Percentiles rank a stretch among this genome's conserved stretches.
These are phyloP conservation scores for Tetramorium bicarinatum DNA, from an alignment of 2,888 invertebrate species.

Conservation along the genomic window DNA sequence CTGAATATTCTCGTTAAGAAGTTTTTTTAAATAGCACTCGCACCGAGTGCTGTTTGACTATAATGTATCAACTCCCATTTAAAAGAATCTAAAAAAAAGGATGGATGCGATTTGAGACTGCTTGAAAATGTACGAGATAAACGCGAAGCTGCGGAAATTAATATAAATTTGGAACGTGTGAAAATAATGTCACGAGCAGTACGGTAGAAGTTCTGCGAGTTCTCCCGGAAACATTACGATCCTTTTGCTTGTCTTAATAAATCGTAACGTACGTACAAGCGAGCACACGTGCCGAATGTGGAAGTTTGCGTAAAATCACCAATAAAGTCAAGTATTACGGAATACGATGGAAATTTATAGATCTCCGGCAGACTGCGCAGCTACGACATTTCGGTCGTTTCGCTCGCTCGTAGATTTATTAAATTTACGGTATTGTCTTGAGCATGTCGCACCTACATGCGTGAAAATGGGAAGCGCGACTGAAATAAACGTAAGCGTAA, in stretches of 20 bases:
- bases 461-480: not conserved
- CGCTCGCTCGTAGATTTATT: not conserved
- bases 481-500: not conserved
- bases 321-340: slow-evolving; percentile 18
- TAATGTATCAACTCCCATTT: not conserved
- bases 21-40: not conserved
- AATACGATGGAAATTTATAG: slow-evolving; percentile 31
- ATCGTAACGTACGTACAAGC: slow-evolving; percentile 11
- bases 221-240: slow-evolving; percentile 4
- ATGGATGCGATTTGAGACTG: not conserved
- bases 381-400: not conserved
- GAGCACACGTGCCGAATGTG: not conserved
- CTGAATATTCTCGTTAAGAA: not conserved
- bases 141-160: not conserved
- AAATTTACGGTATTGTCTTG: slow-evolving; percentile 15
- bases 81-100: not conserved
- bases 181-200: not conserved
- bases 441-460: not conserved
- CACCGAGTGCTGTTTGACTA: not conserved
- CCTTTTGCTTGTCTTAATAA: slow-evolving; percentile 20
- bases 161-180: not conserved
- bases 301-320: slow-evolving; percentile 5
- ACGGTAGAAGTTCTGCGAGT: not conserved
- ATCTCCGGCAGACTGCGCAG: not conserved
- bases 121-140: not conserved